Conservation (phyloP, 2,888 invertebrate species). For the Lottia scabra region DNA sequence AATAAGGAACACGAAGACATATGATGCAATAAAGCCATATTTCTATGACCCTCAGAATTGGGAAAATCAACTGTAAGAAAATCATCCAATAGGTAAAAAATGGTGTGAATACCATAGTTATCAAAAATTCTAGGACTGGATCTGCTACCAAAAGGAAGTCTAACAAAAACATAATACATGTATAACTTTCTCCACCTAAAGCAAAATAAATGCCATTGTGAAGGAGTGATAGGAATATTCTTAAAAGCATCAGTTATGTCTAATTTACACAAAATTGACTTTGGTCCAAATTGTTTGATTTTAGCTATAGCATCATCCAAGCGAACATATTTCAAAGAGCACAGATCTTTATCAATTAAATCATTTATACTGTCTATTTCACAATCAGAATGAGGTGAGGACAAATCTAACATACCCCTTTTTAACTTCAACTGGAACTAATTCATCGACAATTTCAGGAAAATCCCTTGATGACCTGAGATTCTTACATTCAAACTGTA, state of each 20-base stretch:
- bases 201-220: neutral
- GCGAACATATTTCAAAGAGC: neutral
- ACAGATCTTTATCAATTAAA: neutral
- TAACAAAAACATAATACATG: conserved; percentile 20
- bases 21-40: conserved; percentile 5
- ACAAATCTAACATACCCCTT: neutral
- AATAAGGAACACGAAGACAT: conserved; percentile 15
- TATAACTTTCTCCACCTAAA: conserved; percentile 10
- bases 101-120: conserved; percentile 11
- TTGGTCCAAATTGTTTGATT: neutral
- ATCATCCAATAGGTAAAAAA: conserved; percentile 24
- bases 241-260: neutral
- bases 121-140: conserved; percentile 19
- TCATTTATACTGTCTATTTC: neutral
- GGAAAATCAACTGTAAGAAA: conserved; percentile 23
- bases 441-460: neutral
- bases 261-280: neutral
- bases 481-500: neutral
- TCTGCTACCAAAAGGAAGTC: conserved; percentile 21
- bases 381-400: neutral
- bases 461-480: neutral
- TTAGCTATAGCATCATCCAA: neutral
- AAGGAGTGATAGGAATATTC: conserved; percentile 1
- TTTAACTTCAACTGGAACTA: neutral
- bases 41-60: neutral